Conservation (phyloP, 2,888 invertebrate species). For the Macaria notata region DNA sequence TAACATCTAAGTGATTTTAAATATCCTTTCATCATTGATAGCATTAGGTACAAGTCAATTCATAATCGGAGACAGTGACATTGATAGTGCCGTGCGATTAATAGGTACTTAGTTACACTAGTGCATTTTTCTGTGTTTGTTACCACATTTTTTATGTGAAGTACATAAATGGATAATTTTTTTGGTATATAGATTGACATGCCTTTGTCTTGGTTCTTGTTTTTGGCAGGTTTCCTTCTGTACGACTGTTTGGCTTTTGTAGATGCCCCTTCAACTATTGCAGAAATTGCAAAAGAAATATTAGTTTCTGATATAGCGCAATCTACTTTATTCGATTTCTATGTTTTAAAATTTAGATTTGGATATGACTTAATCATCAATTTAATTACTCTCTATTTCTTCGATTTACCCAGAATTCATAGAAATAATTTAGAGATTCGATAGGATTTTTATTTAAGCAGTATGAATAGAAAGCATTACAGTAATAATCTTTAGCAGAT, state of each 20-base stretch:
- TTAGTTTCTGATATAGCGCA: not conserved
- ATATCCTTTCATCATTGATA: no score
- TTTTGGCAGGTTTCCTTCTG: conserved; percentile 41
- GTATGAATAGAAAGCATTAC: no score
- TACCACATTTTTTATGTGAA: conserved; percentile 22
- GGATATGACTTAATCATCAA: no score
- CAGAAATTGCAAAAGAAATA: conserved; percentile 28
- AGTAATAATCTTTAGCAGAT: no score
- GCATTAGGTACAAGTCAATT: not conserved
- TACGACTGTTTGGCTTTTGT: conserved; percentile 46
- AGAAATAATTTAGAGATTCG: no score
- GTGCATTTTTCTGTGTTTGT: conserved; percentile 37
- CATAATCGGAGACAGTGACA: not conserved
- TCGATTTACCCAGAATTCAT: not conserved
- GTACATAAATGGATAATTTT: conserved; percentile 39
- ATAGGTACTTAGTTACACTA: conserved; percentile 26
- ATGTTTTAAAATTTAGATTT: no score
- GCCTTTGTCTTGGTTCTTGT: conserved; percentile 52
- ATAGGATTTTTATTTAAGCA: not conserved
- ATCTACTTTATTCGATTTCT: not conserved
- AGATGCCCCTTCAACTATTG: conserved; percentile 60
- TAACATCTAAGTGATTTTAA: not conserved
- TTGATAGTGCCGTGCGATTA: conserved; percentile 31
- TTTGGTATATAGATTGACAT: conserved; percentile 42
- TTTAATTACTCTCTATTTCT: not conserved